Evolutionary conservation across 2,113 vertebrate species (phyloP).

Genomic region (Rutilus rutilus): DNA sequence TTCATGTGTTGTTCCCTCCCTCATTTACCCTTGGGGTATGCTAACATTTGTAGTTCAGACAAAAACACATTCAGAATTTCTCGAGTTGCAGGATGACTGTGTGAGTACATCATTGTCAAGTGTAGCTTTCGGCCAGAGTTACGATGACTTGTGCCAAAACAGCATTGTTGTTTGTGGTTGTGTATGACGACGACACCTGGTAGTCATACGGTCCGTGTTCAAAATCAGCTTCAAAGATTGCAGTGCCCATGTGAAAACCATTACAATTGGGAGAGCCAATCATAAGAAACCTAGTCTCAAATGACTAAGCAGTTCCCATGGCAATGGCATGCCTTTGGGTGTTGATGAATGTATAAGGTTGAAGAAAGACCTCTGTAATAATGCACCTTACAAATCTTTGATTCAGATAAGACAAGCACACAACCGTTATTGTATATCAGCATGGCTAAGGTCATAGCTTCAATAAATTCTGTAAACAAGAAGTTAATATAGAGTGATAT

Average conservation of each 20-base stretch:
- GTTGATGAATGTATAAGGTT: background rate
- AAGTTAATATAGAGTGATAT: background rate
- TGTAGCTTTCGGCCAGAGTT: background rate
- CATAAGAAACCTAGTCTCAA: background rate
- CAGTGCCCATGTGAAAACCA: background rate
- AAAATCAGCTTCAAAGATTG: background rate
- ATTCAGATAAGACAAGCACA: background rate
- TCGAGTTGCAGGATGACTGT: background rate
- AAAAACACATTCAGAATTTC: background rate
- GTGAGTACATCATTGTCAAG: background rate
- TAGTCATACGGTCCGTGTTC: background rate
- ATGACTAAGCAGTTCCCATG: conserved; percentile 34
- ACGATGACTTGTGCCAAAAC: background rate
- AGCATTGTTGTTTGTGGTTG: background rate
- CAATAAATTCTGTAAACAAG: background rate
- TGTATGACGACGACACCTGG: background rate
- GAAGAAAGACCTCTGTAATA: background rate
- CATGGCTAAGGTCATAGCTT: background rate
- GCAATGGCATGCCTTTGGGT: conserved; percentile 23
- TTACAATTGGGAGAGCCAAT: background rate
- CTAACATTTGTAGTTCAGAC: conserved; percentile 11
- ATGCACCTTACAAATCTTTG: background rate
- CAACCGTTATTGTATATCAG: background rate
- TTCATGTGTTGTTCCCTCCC: conserved; percentile 29
- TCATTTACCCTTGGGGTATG: conserved; percentile 33